Evolutionary conservation across 1,140 invertebrate species (phyloP), one percentile per base, ranked within the genome.

Genomic region (Drosophila baimaii): DNA sequence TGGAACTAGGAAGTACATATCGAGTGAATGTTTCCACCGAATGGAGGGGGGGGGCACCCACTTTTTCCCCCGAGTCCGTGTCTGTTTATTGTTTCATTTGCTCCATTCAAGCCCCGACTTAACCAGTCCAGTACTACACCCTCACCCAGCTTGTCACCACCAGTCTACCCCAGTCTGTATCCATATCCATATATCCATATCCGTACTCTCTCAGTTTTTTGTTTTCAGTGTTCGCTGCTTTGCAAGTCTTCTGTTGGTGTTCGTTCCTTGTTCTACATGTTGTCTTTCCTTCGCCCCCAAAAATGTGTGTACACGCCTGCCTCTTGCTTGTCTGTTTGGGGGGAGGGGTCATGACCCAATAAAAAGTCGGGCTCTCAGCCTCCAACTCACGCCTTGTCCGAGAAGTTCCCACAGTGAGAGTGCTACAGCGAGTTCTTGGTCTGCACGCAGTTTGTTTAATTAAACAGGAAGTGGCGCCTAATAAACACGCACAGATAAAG

Each of bases 161-260:
- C 23, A 13, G 8, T 2, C 19, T 17, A 25, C 27, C 31, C 3
- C 12, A n/a, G n/a, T n/a, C n/a, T n/a, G n/a, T n/a, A 41, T 52
- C 21, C 49, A 8, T 19, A 8, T 33, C 9, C 23, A 13, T 3
- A 27, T 5, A 27, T 41, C 25, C 27, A 6, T 19, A 29, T 31
- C n/a, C 35, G 10, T 71, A 23, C 44, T 27, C 56, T 21, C 49
- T 13, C 21, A 51, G 21, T 59, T 73, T 58, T 70, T 59, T 31
- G 25, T 65, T 56, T 76, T 63, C 59, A 35, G 68, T 43, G 56
- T 62, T 76, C 52, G 72, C 62, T 56, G 63, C 74, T 69, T 77
- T 54, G 71, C 71, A 65, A 76, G 44, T 76, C 63, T 77, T 77
- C 49, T 39, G 71, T 77, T 77, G 63, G 57, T 76, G 63, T 77